Conservation (phyloP, 2,888 invertebrate genomes). For the Aspidiotus destructor region DNA sequence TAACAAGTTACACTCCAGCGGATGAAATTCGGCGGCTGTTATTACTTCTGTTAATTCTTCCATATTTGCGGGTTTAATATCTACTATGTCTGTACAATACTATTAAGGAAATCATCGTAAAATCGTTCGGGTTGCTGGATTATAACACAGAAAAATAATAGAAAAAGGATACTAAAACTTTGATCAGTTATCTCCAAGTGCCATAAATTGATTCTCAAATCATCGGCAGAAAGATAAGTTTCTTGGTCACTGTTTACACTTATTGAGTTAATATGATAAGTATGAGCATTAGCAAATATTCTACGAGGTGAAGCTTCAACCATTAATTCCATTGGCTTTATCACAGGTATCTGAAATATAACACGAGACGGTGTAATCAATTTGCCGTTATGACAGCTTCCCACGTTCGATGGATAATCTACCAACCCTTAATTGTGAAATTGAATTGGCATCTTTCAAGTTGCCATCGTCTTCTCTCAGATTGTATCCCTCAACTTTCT, state of each 20-base stretch:
- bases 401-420: neutral
- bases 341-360: slow-evolving; percentile 65
- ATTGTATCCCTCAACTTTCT: slow-evolving; percentile 90
- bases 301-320: slow-evolving; percentile 96
- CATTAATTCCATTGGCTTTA: slow-evolving; percentile 94
- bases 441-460: slow-evolving; percentile 68
- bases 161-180: slow-evolving; percentile 71
- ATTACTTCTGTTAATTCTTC: slow-evolving; percentile 99
- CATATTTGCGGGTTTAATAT: slow-evolving; percentile 99
- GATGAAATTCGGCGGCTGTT: slow-evolving; percentile 99
- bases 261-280: slow-evolving; percentile 99
- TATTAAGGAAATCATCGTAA: slow-evolving; percentile 26
- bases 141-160: neutral
- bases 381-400: neutral
- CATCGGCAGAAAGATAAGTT: slow-evolving; percentile 98
- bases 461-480: slow-evolving; percentile 87
- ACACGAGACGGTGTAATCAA: neutral
- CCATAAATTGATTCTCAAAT: slow-evolving; percentile 98
- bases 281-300: slow-evolving; percentile 99
- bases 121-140: neutral
- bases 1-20: slow-evolving; percentile 95
- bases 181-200: slow-evolving; percentile 99
- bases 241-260: slow-evolving; percentile 99
- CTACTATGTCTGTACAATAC: slow-evolving; percentile 71
- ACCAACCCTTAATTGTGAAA: slow-evolving; percentile 67